Evolutionary conservation across 2,113 vertebrate genomes (phyloP).

Genomic region (Balaeniceps rex): DNA sequence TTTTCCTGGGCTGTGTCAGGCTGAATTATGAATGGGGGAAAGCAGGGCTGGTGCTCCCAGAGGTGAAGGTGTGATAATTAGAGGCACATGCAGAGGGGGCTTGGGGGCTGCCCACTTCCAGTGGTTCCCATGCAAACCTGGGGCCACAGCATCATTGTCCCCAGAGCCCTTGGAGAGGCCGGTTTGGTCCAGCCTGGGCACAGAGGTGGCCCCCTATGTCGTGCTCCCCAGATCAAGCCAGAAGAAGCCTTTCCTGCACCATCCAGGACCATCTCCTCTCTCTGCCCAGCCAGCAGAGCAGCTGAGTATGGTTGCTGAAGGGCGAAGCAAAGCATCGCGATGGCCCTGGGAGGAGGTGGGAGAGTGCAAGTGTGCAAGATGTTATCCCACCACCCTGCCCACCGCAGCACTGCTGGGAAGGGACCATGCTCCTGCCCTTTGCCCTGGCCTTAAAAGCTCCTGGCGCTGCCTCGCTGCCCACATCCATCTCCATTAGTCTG

Average conservation of each 20-base stretch:
- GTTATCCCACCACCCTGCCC: background rate
- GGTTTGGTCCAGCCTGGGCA: background rate
- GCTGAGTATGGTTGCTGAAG: background rate
- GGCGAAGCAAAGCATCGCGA: background rate
- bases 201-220: fast-evolving
- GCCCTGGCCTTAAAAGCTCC: background rate
- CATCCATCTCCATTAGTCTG: background rate
- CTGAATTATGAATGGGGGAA: conserved; percentile 53
- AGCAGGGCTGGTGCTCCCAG: background rate
- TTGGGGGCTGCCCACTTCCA: background rate
- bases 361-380: background rate
- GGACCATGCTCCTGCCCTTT: background rate
- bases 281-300: background rate
- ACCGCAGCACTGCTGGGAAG: background rate
- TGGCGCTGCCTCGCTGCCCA: background rate
- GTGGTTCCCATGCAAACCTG: background rate
- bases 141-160: background rate
- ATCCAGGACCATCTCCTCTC: background rate
- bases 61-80: conserved; percentile 11
- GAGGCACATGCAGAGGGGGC: fast-evolving
- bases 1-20: conserved; percentile 62
- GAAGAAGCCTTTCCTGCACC: background rate
- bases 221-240: background rate
- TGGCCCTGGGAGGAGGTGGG: background rate
- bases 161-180: background rate